Percentiles rank a stretch among this genome's conserved stretches.
Conservation (phyloP, 2,888 invertebrate species). For the Meiosimyza platycephala region DNA sequence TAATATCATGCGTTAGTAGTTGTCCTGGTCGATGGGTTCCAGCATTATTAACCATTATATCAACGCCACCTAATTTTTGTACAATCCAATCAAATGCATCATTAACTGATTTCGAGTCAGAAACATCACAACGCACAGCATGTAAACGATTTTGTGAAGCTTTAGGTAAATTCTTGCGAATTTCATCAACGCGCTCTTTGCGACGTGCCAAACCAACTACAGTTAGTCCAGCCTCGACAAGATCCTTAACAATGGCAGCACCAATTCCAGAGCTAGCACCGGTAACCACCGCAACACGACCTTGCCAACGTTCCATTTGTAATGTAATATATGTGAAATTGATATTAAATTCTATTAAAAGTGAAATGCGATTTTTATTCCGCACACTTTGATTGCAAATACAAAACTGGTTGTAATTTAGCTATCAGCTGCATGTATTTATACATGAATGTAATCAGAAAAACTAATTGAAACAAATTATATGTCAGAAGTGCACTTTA, state of each 20-base stretch:
- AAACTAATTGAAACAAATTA: no score
- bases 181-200: constrained; percentile 65
- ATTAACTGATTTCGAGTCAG: constrained; percentile 69
- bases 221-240: constrained; percentile 69
- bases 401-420: background rate
- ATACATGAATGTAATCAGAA: no score
- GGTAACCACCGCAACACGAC: constrained; percentile 74
- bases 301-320: constrained; percentile 72
- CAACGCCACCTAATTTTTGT: constrained; percentile 69
- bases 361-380: background rate
- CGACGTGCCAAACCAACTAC: constrained; percentile 71
- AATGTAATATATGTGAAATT: background rate
- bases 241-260: constrained; percentile 66
- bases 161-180: constrained; percentile 48
- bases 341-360: no score
- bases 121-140: constrained; percentile 68
- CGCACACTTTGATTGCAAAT: background rate
- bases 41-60: constrained; percentile 73
- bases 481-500: no score
- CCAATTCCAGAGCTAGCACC: constrained; percentile 76
- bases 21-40: constrained; percentile 62
- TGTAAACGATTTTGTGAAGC: constrained; percentile 58
- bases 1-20: constrained; percentile 50
- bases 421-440: no score
- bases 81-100: constrained; percentile 70